These are phyloP conservation scores for Agrochola litura DNA, from an alignment of 2,888 invertebrate genomes.

Conservation along the genomic window DNA sequence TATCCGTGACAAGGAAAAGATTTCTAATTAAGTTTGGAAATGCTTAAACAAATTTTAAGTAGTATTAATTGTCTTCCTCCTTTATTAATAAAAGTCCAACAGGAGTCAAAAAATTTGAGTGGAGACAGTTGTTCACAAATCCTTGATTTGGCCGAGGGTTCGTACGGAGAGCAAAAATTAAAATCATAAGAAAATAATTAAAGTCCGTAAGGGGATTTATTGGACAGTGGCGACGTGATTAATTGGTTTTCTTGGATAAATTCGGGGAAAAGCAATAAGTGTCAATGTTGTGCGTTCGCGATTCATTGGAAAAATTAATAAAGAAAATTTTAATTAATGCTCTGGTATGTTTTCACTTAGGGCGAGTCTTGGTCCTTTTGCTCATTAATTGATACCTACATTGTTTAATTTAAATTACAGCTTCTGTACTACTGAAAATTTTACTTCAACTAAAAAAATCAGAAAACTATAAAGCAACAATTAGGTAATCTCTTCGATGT, in stretches of 20 bases:
- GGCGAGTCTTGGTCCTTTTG: conserved; percentile 39
- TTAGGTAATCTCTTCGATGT: no score
- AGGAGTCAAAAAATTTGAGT: conserved; percentile 81
- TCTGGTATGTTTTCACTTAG: conserved; percentile 50
- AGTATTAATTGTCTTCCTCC: conserved; percentile 90
- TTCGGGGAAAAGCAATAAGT: conserved; percentile 87
- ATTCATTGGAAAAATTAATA: conserved; percentile 84
- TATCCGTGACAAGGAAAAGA: conserved; percentile 69
- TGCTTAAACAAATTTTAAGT: conserved; percentile 90
- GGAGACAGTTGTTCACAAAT: conserved; percentile 82
- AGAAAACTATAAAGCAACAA: background rate
- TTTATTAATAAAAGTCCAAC: conserved; percentile 89
- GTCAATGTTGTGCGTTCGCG: conserved; percentile 86
- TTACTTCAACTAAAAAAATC: background rate
- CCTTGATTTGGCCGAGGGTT: conserved; percentile 72
- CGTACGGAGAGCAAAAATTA: conserved; percentile 83
- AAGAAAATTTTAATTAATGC: conserved; percentile 81
- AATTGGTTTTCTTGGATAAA: conserved; percentile 87
- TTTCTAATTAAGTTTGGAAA: conserved; percentile 85
- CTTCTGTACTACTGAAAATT: background rate
- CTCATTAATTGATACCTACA: background rate
- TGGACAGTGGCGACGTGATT: conserved; percentile 89
- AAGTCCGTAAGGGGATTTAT: conserved; percentile 90
- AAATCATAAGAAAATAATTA: conserved; percentile 91
- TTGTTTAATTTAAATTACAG: background rate